A percentile compares a stretch with the other conserved stretches of the same genome.
phyloP scores from a whole-genome alignment of 2,888 invertebrate species.

The Cephonodes hylas region DNA sequence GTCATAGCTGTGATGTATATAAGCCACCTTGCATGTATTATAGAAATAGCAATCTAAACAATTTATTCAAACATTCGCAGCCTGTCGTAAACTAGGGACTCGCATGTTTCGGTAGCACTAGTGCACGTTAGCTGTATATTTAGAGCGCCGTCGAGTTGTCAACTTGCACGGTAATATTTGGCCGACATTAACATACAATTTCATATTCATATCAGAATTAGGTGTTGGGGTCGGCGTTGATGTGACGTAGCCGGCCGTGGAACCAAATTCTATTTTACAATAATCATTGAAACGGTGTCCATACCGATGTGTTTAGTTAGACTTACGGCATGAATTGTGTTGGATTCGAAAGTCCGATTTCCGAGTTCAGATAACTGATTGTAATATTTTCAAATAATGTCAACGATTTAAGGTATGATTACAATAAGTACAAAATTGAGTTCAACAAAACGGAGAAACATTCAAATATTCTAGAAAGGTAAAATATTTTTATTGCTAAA shows the following conservation, averaged over 20 bases:
- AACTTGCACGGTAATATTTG: slow-evolving; percentile 67
- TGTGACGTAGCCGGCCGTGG: slow-evolving; percentile 33
- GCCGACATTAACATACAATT: slow-evolving; percentile 72
- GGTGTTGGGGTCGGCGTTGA: slow-evolving; percentile 48
- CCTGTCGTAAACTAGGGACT: slow-evolving; percentile 56
- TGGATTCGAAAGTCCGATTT: no score
- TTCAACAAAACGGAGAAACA: slow-evolving; percentile 20
- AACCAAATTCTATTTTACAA: slow-evolving; percentile 22
- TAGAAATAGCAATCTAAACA: slow-evolving; percentile 53
- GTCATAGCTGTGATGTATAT: not conserved
- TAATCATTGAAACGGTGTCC: no score
- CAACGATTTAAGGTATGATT: no score
- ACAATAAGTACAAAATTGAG: no score
- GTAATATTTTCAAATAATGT: no score
- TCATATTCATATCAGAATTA: slow-evolving; percentile 77
- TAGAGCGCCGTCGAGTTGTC: slow-evolving; percentile 69
- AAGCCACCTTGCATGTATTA: slow-evolving; percentile 7
- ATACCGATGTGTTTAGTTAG: no score
- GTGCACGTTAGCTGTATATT: slow-evolving; percentile 65
- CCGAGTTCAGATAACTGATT: no score
- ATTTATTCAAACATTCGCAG: slow-evolving; percentile 61
- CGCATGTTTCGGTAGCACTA: slow-evolving; percentile 64
- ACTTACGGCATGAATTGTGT: no score
- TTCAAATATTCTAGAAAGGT: slow-evolving; percentile 33
- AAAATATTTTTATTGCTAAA: slow-evolving; percentile 18